Base-by-base conservation (phyloP, 2,113 vertebrate species). In the Leiothrix lutea region DNA sequence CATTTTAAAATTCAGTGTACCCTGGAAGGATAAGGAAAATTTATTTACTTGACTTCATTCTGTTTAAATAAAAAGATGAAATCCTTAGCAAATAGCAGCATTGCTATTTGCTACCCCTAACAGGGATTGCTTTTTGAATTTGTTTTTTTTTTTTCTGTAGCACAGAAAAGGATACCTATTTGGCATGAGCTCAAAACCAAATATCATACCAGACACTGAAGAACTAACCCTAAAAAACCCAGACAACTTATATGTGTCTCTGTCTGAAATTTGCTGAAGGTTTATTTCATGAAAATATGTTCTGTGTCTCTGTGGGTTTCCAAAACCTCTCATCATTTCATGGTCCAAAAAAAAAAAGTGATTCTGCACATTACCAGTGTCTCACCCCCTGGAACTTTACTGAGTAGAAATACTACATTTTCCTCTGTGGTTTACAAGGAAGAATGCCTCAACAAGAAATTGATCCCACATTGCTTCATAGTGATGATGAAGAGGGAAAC, bases 51-150 rank as follows among this genome's bases (percentile, higher is more conserved):
- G 2, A 56, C 7, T 65, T 82, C 28, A 54, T 56, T 78, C 14
- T 61, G 31, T 45, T 88, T 44, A 86, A 93, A 88, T 47, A 48
- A 58, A 64, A 25, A 57, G 21, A 21, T 40, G 4, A 85, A 64
- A 45, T 78, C 22, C 31, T 81, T 12, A 45, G 44, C 15, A 45
- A 42, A 26, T 36, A 57, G 3, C 16, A 53, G 60, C 9, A 31
- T 48, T 18, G 6, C 14, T 65, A 38, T 38, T 38, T 38, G 36
- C 36, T 38, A 38, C 10, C 36, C 36, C 36, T 38, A 38, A 38
- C 36, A 57, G 17, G 24, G 13, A 33, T n/a, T 31, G 16, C 0
- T 19, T 53, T 23, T 40, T 14, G 4, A 6, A 0, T 1, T 5
- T 31, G 0, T 26, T 33, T 0, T 38, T 33, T 31, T 1, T 38